phyloP scores from a whole-genome alignment of 2,797 vertebrate genomes.

The Onychomys leucogaster region DNA sequence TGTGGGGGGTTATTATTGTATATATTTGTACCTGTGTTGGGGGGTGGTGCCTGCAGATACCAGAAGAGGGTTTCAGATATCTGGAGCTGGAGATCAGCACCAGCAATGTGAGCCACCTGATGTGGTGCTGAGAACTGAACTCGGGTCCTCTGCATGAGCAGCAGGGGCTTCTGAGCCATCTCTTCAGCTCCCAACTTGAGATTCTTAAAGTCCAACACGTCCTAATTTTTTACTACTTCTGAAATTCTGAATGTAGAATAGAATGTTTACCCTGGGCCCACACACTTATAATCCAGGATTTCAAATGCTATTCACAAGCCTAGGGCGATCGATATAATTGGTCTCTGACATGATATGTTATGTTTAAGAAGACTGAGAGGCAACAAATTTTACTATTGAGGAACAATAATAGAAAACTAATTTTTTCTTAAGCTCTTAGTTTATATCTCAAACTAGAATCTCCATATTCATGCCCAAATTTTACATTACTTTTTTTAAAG shows the following conservation, averaged over 20 bases:
- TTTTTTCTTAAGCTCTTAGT: slow-evolving; percentile 36
- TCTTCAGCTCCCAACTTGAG: background rate
- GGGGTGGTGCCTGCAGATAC: background rate
- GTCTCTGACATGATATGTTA: background rate
- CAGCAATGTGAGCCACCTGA: background rate
- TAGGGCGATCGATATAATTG: background rate
- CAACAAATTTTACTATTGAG: background rate
- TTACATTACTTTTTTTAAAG: slow-evolving; percentile 42
- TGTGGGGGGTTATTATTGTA: background rate
- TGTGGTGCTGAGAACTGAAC: background rate
- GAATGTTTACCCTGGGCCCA: slow-evolving; percentile 13
- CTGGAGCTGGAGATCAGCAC: background rate
- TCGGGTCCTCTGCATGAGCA: background rate
- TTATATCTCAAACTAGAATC: background rate
- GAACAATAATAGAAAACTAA: background rate
- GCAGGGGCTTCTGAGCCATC: background rate
- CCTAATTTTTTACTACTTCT: background rate
- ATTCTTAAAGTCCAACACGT: slow-evolving; percentile 22
- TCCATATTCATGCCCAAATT: background rate
- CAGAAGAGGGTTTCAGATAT: background rate
- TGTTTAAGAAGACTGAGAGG: background rate
- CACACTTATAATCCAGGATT: background rate
- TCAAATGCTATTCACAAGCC: slow-evolving; percentile 13
- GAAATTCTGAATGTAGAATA: slow-evolving; percentile 25
- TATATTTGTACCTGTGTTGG: background rate